These are phyloP conservation scores for Microcaecilia unicolor DNA, from an alignment of 2,797 vertebrate genomes.

Conservation along the genomic window DNA sequence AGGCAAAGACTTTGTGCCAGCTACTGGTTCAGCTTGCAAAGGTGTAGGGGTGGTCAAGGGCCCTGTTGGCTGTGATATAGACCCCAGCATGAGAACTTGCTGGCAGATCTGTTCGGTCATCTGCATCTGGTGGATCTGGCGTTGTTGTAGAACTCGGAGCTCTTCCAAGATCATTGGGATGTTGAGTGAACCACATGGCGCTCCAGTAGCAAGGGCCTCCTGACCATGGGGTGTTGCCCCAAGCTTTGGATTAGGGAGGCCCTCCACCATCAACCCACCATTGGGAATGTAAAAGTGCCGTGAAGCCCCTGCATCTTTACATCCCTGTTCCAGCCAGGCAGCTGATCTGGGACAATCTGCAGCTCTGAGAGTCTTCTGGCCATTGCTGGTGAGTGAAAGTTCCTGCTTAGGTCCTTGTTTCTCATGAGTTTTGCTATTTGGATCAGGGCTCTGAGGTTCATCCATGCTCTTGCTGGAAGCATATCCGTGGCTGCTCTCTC, in stretches of 20 bases:
- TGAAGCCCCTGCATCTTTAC: slow-evolving; percentile 30
- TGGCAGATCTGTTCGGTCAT: slow-evolving; percentile 87
- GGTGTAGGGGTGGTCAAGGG: slow-evolving; percentile 16
- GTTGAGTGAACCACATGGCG: slow-evolving; percentile 47
- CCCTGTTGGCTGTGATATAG: slow-evolving; percentile 31
- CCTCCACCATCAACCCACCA: slow-evolving; percentile 57
- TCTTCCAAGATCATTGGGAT: slow-evolving; percentile 84
- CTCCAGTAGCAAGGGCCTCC: slow-evolving; percentile 40
- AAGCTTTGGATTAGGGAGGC: slow-evolving; percentile 57
- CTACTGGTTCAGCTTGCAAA: neutral
- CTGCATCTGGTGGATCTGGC: slow-evolving; percentile 89
- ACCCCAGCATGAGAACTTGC: slow-evolving; percentile 75
- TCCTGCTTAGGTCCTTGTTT: too few relatives aligned
- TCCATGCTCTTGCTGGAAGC: too few relatives aligned
- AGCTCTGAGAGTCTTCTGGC: too few relatives aligned
- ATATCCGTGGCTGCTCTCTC: too few relatives aligned
- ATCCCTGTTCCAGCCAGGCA: slow-evolving; percentile 1
- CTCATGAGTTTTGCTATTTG: too few relatives aligned
- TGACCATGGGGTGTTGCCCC: slow-evolving; percentile 29
- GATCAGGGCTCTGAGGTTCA: too few relatives aligned
- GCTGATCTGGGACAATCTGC: too few relatives aligned
- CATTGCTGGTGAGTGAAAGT: too few relatives aligned
- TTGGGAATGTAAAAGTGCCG: slow-evolving; percentile 68
- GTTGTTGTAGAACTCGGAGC: slow-evolving; percentile 77
- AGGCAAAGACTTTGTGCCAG: slow-evolving; percentile 37